Evolutionary conservation across 1,140 invertebrate genomes (phyloP).

Genomic region (Nautilus pompilius): DNA sequence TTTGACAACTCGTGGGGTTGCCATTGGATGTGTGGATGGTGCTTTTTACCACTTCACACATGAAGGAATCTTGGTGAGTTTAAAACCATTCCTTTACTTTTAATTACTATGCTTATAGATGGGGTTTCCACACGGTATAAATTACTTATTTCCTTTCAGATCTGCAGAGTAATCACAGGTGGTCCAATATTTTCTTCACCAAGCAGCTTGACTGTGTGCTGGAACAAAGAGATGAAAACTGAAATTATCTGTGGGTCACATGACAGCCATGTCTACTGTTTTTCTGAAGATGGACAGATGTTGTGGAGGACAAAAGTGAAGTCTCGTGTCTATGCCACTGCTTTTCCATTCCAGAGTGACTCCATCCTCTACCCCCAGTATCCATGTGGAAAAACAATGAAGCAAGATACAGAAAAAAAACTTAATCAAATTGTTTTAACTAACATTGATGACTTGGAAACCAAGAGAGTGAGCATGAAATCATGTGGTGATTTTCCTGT

Average conservation of each 20-base stretch:
- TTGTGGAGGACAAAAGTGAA: constrained; percentile 39
- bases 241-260: constrained; percentile 59
- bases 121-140: background rate
- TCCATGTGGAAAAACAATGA: background rate
- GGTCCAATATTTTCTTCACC: constrained; percentile 69
- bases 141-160: constrained; percentile 52
- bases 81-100: background rate
- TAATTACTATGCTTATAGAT: background rate
- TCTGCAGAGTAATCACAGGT: constrained; percentile 61
- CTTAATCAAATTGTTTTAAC: background rate
- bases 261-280: constrained; percentile 62
- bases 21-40: constrained; percentile 62
- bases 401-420: background rate
- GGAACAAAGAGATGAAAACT: background rate
- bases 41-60: constrained; percentile 49
- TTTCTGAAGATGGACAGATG: constrained; percentile 46
- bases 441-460: background rate
- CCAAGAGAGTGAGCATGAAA: background rate
- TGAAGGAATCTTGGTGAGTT: constrained; percentile 52
- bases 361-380: background rate
- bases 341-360: background rate
- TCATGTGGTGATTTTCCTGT: background rate
- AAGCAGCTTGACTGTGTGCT: constrained; percentile 20
- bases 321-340: background rate
- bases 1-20: constrained; percentile 56